phyloP scores from a whole-genome alignment of 2,113 vertebrate genomes.

The Pseudopipra pipra region DNA sequence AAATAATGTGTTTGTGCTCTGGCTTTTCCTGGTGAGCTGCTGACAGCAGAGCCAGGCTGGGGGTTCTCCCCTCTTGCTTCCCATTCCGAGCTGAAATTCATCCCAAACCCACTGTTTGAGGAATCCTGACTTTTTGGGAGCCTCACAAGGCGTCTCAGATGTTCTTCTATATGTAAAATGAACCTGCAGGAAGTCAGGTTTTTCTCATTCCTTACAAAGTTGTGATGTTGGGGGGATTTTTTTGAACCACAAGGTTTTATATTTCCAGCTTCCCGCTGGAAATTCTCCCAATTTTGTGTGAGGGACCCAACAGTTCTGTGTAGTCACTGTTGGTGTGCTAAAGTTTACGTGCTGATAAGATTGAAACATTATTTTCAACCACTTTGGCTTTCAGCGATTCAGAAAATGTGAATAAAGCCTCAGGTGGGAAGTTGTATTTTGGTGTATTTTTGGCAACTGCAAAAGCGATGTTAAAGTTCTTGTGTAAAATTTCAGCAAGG shows the following conservation, averaged over 20 bases:
- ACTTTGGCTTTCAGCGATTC: not conserved
- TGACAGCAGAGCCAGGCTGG: not conserved
- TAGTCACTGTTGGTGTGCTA: not conserved
- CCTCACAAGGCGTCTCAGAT: not conserved
- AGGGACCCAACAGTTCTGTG: accelerated
- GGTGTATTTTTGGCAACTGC: not conserved
- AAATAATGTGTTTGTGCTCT: not conserved
- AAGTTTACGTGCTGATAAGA: not conserved
- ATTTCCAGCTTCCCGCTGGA: not conserved
- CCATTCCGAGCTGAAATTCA: not conserved
- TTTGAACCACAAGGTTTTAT: not conserved
- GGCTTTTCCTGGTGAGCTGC: not conserved
- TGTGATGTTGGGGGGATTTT: not conserved
- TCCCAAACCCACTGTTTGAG: not conserved
- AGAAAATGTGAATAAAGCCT: not conserved
- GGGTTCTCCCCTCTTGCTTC: not conserved
- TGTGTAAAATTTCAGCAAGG: not conserved
- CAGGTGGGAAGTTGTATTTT: accelerated
- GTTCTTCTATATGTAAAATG: not conserved
- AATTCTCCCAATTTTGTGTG: not conserved
- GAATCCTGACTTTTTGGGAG: not conserved
- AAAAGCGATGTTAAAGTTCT: not conserved
- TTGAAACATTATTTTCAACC: not conserved
- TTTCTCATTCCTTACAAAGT: not conserved
- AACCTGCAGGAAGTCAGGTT: not conserved